Evolutionary conservation across 2,888 invertebrate genomes (phyloP).

Genomic region (Agelastica alni): DNA sequence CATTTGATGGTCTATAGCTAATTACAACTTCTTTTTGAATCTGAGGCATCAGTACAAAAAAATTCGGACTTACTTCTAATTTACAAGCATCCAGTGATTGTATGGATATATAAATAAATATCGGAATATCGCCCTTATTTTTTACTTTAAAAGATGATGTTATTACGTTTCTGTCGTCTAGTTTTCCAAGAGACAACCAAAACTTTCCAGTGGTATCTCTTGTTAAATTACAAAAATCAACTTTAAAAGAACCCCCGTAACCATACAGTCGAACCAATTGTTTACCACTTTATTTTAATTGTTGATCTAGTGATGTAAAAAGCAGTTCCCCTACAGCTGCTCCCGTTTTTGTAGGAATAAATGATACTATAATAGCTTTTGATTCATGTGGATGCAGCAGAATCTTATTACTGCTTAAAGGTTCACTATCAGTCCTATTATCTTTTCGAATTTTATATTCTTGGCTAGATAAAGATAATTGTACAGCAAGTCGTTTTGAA

Average conservation of each 20-base stretch:
- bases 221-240: constrained; percentile 54
- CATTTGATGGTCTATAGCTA: constrained; percentile 46
- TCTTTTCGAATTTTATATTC: constrained; percentile 57
- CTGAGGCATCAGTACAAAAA: constrained; percentile 47
- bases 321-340: constrained; percentile 60
- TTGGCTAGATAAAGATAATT: constrained; percentile 58
- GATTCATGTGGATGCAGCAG: constrained; percentile 63
- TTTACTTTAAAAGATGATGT: constrained; percentile 59
- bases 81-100: constrained; percentile 43
- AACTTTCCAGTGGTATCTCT: constrained; percentile 63
- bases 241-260: constrained; percentile 63
- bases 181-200: constrained; percentile 63
- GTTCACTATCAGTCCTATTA: constrained; percentile 47
- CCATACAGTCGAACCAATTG: constrained; percentile 60
- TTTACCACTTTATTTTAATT: constrained; percentile 43
- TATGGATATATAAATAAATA: constrained; percentile 56
- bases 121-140: constrained; percentile 62
- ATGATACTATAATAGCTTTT: constrained; percentile 60
- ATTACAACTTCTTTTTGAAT: constrained; percentile 45
- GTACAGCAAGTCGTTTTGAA: constrained; percentile 61
- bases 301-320: constrained; percentile 58
- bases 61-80: constrained; percentile 46
- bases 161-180: constrained; percentile 57
- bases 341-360: constrained; percentile 62
- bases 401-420: constrained; percentile 51